Conservation (phyloP, 2,113 vertebrate genomes). For the Thymallus thymallus region DNA sequence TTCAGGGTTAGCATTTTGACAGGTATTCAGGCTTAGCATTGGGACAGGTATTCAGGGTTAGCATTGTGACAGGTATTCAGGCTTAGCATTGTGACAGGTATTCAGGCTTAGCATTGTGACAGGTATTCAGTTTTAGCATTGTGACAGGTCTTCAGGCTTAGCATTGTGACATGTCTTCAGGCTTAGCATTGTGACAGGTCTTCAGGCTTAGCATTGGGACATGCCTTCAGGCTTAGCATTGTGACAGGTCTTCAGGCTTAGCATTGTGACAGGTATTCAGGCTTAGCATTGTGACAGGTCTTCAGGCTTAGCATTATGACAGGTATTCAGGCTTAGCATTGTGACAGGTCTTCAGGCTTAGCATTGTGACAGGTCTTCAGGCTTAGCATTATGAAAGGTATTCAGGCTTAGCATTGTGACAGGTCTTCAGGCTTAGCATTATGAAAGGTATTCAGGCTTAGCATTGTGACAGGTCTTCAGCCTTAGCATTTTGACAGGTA, state of each 20-base stretch:
- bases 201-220: too few species aligned
- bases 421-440: slow-evolving; percentile 37
- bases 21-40: slow-evolving; percentile 36
- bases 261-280: too few species aligned
- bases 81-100: slow-evolving; percentile 40
- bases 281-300: slow-evolving; percentile 40
- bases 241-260: slow-evolving; percentile 38
- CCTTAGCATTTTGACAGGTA: slow-evolving; percentile 39
- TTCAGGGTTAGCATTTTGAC: slow-evolving; percentile 38
- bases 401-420: too few species aligned
- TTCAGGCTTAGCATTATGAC: too few species aligned
- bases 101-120: too few species aligned
- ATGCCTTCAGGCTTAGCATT: too few species aligned
- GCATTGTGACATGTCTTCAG: too few species aligned
- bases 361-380: slow-evolving; percentile 37
- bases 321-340: too few species aligned
- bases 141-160: slow-evolving; percentile 38
- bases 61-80: slow-evolving; percentile 37
- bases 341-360: slow-evolving; percentile 38
- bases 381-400: too few species aligned
- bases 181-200: slow-evolving; percentile 40
- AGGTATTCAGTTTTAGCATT: too few species aligned
- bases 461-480: slow-evolving; percentile 37
- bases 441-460: too few species aligned
- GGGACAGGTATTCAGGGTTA: too few species aligned